Base-by-base conservation (phyloP, 2,113 vertebrate species). In the Elgaria multicarinata region DNA sequence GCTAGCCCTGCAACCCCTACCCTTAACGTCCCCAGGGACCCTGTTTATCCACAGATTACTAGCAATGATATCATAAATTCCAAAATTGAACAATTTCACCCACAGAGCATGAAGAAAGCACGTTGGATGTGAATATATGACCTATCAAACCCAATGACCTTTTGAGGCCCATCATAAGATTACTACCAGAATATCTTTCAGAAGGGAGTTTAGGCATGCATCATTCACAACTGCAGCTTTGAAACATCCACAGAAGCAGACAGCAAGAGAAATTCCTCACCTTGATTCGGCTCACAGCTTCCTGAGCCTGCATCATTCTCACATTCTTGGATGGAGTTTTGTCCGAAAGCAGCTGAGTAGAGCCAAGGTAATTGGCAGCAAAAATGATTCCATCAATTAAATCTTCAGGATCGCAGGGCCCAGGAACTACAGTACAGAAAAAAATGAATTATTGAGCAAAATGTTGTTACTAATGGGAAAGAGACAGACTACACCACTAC, bases 301-400 rank as follows among this genome's bases (percentile, higher is more conserved):
- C 99, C 95, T 99, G 99, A 36, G 99, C 99, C 95, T 99, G 99
- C 98, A 99, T 99, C 99, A 99, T 99, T 94, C 99, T 98, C 78
- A 99, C 98, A 33, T 99, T 99, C 96, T 99, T 99, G 76, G 99
- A 99, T 0, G 99, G 99, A 3, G 99, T 99, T 96, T 99, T 99
- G 91, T 99, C 99, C 3, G 99, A 99, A 88, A 99, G 97, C 77
- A 99, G 97, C 90, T 99, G 99, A 86, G 98, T 99, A 24, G 98
- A 99, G 91, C 99, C 99, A 93, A 99, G 98, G 95, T 99, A 99
- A 97, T 98, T 99, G 91, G 99, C 99, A 79, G 99, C 99, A 95
- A 99, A 99, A 96, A 99, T 99, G 6, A 99, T 99, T 92, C 99
- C 99, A 96, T 99, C 99, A 0, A 99, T 99, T 94, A 99, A 97